Evolutionary conservation across 2,888 invertebrate genomes (phyloP), one percentile per base, ranked within the genome.

Genomic region (Oxystoma pomonae): DNA sequence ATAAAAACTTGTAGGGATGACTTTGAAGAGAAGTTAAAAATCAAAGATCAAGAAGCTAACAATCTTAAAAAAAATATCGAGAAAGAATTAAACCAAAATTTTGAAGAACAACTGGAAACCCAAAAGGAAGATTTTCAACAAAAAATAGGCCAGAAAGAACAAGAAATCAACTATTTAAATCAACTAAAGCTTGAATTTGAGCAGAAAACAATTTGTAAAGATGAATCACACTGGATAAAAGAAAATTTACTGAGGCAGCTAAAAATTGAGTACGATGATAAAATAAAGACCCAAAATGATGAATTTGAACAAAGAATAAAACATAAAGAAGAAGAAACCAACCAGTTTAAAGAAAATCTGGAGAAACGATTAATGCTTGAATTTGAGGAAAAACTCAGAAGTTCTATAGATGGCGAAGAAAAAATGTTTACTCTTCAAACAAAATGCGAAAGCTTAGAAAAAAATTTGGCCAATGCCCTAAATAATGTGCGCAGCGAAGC

Each of bases 321-420:
- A 18, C 22, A 22, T 5, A 60, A 60, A 12, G 55, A 22, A 20
- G 55, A 60, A 16, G 55, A 62, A 59, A 18, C 58, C n/a, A 21
- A 53, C 1, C 22, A 55, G 22, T 58, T 58, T 18, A 62, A 59
- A 20, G 55, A 62, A 20, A 59, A 56, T 58, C 58, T 58, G n/a
- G 62, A 62, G 59, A 62, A 59, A n/a, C 58, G 58, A 21, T 18
- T 59, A 9, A 35, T 59, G 5, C 20, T 9, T n/a, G 62, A 62
- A 56, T 62, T 62, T 55, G 62, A 62, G 19, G 62, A 53, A 1
- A 62, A 59, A 55, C 52, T 59, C 12, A 62, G 50, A 62, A 53
- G 55, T 59, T 62, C 59, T 1, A 51, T 61, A 20, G 57, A 61
- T 9, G 57, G 53, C 0, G 57, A 61, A 62, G 59, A 62, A 12